Evolutionary conservation across 2,888 invertebrate genomes (phyloP).

Genomic region (Aphidius colemani): DNA sequence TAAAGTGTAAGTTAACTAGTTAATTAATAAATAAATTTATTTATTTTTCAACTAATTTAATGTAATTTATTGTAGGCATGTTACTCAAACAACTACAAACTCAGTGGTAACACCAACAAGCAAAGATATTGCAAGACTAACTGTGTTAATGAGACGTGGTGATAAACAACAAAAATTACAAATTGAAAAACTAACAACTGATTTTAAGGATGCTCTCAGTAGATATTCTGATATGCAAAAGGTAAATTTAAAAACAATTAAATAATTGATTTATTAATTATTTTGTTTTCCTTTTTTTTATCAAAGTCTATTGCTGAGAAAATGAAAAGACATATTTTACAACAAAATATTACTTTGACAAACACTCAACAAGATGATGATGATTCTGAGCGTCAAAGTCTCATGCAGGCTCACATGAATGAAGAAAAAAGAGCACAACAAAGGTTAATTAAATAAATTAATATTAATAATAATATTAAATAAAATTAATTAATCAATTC

Average conservation of each 20-base stretch:
- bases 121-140: conserved; percentile 74
- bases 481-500: neutral
- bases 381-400: conserved; percentile 45
- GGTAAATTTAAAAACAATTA: conserved; percentile 60
- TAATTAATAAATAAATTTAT: neutral
- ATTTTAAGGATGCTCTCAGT: conserved; percentile 79
- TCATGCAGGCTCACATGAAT: conserved; percentile 51
- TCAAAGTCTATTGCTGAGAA: conserved; percentile 52
- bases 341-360: conserved; percentile 41
- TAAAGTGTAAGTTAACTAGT: conserved; percentile 64
- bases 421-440: conserved; percentile 45
- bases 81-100: conserved; percentile 76
- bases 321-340: conserved; percentile 54
- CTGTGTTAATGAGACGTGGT: conserved; percentile 71
- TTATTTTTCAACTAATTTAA: neutral
- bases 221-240: conserved; percentile 81
- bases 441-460: conserved; percentile 42
- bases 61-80: conserved; percentile 62
- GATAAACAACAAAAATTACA: conserved; percentile 83
- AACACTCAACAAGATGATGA: conserved; percentile 44
- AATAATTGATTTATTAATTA: neutral
- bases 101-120: conserved; percentile 75
- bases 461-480: conserved; percentile 10
- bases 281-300: neutral
- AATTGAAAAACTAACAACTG: conserved; percentile 80